Conservation (phyloP, 2,113 vertebrate genomes). For the Isurus oxyrinchus region DNA sequence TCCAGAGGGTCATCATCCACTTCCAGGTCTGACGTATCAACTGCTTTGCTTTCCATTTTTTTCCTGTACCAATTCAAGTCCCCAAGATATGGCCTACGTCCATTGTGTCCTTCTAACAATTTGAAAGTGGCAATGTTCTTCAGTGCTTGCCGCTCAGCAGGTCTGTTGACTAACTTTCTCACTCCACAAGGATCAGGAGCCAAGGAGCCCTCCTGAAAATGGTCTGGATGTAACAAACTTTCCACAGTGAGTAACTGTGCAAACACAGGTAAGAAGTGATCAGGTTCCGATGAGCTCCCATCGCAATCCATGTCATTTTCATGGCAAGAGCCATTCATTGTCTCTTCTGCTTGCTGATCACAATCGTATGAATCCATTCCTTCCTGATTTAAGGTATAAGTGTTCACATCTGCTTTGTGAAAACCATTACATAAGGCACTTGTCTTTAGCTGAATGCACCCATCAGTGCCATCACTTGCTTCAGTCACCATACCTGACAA, state of each 20-base stretch:
- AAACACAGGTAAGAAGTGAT: conserved; percentile 57
- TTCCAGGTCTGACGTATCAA: conserved; percentile 88
- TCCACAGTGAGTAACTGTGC: conserved; percentile 54
- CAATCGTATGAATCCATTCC: conserved; percentile 48
- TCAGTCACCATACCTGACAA: conserved; percentile 46
- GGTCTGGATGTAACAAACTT: conserved; percentile 55
- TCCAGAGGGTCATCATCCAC: conserved; percentile 83
- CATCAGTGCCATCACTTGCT: conserved; percentile 26
- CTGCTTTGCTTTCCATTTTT: conserved; percentile 81
- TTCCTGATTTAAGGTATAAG: conserved; percentile 48
- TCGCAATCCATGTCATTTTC: conserved; percentile 45
- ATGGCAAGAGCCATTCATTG: conserved; percentile 56
- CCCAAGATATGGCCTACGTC: conserved; percentile 56
- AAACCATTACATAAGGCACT: conserved; percentile 67
- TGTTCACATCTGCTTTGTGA: conserved; percentile 54
- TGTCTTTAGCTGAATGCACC: conserved; percentile 40
- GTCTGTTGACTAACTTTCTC: conserved; percentile 58
- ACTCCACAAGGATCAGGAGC: conserved; percentile 60
- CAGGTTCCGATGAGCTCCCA: conserved; percentile 55
- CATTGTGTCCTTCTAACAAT: conserved; percentile 48
- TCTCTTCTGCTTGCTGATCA: conserved; percentile 49
- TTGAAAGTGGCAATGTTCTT: conserved; percentile 61
- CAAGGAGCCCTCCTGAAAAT: conserved; percentile 67
- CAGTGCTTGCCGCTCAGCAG: conserved; percentile 61
- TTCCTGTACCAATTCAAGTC: conserved; percentile 60